phyloP scores from a whole-genome alignment of 1,140 invertebrate species.

The Mycetomoellerius zeteki region DNA sequence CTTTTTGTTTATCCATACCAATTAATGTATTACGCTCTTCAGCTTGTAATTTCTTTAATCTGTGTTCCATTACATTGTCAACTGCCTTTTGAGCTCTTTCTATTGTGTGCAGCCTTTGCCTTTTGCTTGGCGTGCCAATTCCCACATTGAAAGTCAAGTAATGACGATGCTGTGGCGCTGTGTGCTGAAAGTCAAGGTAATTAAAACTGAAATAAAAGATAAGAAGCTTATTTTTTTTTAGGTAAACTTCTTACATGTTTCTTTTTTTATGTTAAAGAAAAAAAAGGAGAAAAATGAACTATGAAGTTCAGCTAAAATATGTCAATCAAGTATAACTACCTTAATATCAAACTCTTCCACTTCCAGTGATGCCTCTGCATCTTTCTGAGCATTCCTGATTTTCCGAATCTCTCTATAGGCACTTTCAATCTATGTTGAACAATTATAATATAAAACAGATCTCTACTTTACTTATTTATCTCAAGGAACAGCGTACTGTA shows the following conservation, averaged over 20 bases:
- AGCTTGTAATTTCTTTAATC: conserved; percentile 90
- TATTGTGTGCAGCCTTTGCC: conserved; percentile 92
- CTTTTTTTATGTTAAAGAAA: too few relatives aligned
- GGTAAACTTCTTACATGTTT: too few relatives aligned
- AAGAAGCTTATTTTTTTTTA: not conserved
- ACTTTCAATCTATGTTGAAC: conserved; percentile 85
- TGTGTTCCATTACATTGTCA: conserved; percentile 92
- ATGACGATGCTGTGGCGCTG: conserved; percentile 95
- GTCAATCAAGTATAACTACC: conserved; percentile 74
- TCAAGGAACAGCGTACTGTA: conserved; percentile 74
- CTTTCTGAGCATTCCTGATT: conserved; percentile 83
- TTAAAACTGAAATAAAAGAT: conserved; percentile 16
- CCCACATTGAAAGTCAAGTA: conserved; percentile 94
- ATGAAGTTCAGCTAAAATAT: too few relatives aligned
- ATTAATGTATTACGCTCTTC: conserved; percentile 89
- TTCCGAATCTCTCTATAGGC: conserved; percentile 87
- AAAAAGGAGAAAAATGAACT: too few relatives aligned
- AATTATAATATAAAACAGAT: not conserved
- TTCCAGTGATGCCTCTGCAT: conserved; percentile 85
- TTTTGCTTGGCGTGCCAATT: conserved; percentile 91
- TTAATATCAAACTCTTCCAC: conserved; percentile 87
- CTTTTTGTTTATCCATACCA: conserved; percentile 89
- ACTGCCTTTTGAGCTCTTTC: conserved; percentile 91
- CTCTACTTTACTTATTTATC: not conserved
- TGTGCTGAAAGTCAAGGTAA: conserved; percentile 88